A percentile compares a stretch with the other conserved stretches of the same genome.
Evolutionary conservation across 1,140 invertebrate genomes (phyloP).

Genomic region (Ephestia elutella): DNA sequence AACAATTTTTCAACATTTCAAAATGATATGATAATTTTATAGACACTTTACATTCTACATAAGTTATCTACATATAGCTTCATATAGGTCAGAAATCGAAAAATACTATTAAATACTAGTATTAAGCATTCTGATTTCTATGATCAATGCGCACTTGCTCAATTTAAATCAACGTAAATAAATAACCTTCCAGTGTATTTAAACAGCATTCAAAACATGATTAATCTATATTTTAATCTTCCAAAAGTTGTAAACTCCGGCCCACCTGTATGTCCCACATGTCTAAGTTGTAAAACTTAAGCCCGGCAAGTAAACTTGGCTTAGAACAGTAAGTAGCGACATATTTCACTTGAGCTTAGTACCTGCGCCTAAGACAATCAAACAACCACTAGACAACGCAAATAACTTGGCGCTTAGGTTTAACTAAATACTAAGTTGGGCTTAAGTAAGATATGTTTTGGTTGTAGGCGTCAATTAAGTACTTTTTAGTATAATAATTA

Average conservation of each 20-base stretch:
- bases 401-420: conserved; percentile 49
- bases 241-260: not conserved
- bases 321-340: conserved; percentile 61
- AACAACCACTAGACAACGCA: conserved; percentile 51
- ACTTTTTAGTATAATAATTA: no score
- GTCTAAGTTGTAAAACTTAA: conserved; percentile 59
- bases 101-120: no score
- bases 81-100: no score
- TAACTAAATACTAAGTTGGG: conserved; percentile 63
- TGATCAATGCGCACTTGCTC: no score
- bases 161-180: no score
- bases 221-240: conserved; percentile 2
- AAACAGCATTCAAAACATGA: not conserved
- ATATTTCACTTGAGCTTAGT: conserved; percentile 64
- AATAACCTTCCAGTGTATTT: no score
- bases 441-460: conserved; percentile 54
- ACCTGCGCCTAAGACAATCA: conserved; percentile 69
- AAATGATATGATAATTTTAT: no score
- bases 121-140: no score
- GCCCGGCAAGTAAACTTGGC: conserved; percentile 49
- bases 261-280: conserved; percentile 9
- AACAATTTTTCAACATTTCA: no score
- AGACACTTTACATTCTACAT: no score
- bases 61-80: no score
- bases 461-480: no score